Base-by-base conservation (phyloP, 2,113 vertebrate species). In the Chionomys nivalis region DNA sequence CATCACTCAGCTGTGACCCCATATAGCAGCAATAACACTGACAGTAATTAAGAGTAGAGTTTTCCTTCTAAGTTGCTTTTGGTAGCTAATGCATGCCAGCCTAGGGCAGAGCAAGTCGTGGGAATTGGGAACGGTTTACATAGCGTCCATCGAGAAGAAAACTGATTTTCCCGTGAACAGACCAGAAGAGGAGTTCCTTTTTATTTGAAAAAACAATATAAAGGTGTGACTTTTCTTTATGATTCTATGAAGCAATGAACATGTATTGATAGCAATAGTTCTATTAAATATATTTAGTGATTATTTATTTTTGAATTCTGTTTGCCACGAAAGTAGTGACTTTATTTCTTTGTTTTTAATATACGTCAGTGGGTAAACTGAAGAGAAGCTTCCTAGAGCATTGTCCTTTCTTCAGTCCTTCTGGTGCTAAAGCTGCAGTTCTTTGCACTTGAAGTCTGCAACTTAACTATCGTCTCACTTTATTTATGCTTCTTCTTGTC, bases 1-100 rank as follows among this genome's bases (percentile, higher is more conserved):
- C 88, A 97, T 94, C 75, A 72, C 91, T 97, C 90, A 97, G 1
- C 68, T 88, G 88, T 72, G 94, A 95, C 76, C 92, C 55, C 49
- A 52, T 81, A 65, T 55, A 90, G 87, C 1, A 90, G 31, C 58
- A 87, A 95, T 61, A 79, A 44, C 65, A 39, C 55, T 87, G 85
- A 66, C n/a, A 94, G 70, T 93, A 97, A 95, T 92, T 96, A 97
- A 73, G 39, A 94, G 77, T 70, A 63, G 24, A 39, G 3, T 76
- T 93, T 93, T 90, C 68, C 79, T 49, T 81, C 7, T 79, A 85
- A 76, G 17, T 61, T 93, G 49, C 42, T 58, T 24, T 85, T 91
- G 75, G 44, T 90, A 93, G 49, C 65, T 13, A 63, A 70, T 87
- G n/a, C n/a, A 91, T 58, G 87, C 65, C 55, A 90, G 75, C 19